Evolutionary conservation across 2,797 vertebrate species (phyloP), one percentile per base, ranked within the genome.

Genomic region (Mallotus villosus): DNA sequence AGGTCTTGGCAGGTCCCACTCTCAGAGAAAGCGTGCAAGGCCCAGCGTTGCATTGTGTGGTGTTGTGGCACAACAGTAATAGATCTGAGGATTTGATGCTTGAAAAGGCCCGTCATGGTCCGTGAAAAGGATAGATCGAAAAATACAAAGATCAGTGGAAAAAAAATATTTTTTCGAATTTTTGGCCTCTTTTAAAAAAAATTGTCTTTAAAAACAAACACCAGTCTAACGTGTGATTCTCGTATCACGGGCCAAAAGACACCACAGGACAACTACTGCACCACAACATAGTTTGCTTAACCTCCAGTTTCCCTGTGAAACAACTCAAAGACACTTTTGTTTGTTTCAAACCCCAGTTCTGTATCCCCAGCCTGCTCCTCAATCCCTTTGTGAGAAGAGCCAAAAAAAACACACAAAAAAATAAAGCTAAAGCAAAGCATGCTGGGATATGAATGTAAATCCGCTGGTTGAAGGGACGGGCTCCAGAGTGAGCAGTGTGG

Each of bases 361-460:
- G 32, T 83, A 86, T 80, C 82, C 82, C 83, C 83, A 82, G 88
- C 84, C 81, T 68, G 78, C 84, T 55, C 74, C 79, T 82, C 85
- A 86, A 83, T 87, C 84, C 83, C 84, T 85, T 88, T 85, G 86
- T 86, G 83, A 89, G 86, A 55, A 14, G 41, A 46, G 41, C 41
- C 41, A 46, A 14, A 46, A 46, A 46, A 12, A 11, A n/a, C n/a
- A n/a, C n/a, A n/a, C n/a, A n/a, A 41, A 41, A 41, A 41, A 9
- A 12, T 14, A 46, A 46, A 87, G 84, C 83, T 82, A 82, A 86
- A 61, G 16, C 49, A 57, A 77, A 83, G 81, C 88, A 85, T 76
- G 72, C 87, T 87, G 86, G 79, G 88, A 86, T 88, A 91, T 91
- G 86, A 88, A 92, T 91, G 91, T 90, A 91, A 90, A 90, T 91